Conservation (phyloP, 1,140 invertebrate species). For the Nasonia longicornis region DNA sequence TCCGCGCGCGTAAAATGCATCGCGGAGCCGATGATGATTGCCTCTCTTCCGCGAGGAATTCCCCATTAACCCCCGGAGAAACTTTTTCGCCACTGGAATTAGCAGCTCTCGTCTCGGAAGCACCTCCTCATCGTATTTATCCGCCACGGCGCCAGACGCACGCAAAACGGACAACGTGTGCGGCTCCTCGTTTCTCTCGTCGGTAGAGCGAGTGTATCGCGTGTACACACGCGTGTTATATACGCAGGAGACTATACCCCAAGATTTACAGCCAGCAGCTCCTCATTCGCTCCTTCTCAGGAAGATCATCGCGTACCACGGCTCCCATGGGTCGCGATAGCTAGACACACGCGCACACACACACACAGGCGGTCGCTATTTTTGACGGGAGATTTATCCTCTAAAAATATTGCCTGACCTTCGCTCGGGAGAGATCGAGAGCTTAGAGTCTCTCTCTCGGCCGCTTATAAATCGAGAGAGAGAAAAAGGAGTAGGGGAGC, state of each 20-base stretch:
- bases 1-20: too few species aligned
- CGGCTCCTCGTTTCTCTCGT: neutral
- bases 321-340: neutral
- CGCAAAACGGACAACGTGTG: neutral
- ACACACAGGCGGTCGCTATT: neutral
- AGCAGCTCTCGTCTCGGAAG: neutral
- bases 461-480: neutral
- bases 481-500: neutral
- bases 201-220: neutral
- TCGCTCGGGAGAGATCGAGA: conserved; percentile 16
- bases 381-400: conserved; percentile 37
- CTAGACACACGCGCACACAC: neutral
- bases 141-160: neutral
- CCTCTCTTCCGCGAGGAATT: neutral
- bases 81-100: conserved; percentile 1
- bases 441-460: neutral
- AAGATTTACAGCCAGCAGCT: neutral
- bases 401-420: conserved; percentile 41
- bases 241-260: neutral
- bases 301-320: neutral
- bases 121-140: neutral
- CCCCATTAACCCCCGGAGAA: neutral
- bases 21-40: neutral
- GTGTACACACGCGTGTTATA: neutral
- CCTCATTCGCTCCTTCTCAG: neutral